Evolutionary conservation across 2,797 vertebrate genomes (phyloP).

Genomic region (Catostomus latipinnis): DNA sequence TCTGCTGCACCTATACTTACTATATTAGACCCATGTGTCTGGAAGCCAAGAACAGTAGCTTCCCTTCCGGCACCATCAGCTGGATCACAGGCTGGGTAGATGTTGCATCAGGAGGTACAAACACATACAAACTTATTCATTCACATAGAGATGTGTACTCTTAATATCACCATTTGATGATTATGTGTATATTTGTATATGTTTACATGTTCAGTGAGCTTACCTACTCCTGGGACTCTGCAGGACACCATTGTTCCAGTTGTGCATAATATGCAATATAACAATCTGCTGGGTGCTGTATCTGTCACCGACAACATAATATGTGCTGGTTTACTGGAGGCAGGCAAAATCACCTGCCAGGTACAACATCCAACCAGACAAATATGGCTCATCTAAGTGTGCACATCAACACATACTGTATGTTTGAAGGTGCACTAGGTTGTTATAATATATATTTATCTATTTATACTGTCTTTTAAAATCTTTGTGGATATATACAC

Average conservation of each 20-base stretch:
- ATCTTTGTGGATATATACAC: neutral
- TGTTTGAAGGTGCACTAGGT: neutral
- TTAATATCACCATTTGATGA: neutral
- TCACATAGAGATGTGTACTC: neutral
- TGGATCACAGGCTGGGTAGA: constrained; percentile 62
- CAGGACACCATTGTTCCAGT: constrained; percentile 61
- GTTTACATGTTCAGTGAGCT: constrained; percentile 24
- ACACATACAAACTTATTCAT: neutral
- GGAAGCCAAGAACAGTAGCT: constrained; percentile 53
- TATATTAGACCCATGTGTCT: constrained; percentile 71
- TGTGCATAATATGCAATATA: constrained; percentile 46
- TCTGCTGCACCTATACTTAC: constrained; percentile 59
- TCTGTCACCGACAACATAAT: constrained; percentile 56
- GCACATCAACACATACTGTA: neutral
- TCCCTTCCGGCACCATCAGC: constrained; percentile 21
- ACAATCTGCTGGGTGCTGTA: neutral
- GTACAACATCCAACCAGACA: constrained; percentile 34
- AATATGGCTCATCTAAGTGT: neutral
- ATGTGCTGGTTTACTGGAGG: constrained; percentile 52
- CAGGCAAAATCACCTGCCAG: constrained; percentile 63
- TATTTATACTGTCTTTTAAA: neutral
- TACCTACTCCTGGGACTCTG: constrained; percentile 45
- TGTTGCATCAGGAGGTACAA: constrained; percentile 37
- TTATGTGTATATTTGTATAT: neutral
- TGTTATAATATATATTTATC: neutral